phyloP scores from a whole-genome alignment of 2,113 vertebrate species.

The Abramis brama region DNA sequence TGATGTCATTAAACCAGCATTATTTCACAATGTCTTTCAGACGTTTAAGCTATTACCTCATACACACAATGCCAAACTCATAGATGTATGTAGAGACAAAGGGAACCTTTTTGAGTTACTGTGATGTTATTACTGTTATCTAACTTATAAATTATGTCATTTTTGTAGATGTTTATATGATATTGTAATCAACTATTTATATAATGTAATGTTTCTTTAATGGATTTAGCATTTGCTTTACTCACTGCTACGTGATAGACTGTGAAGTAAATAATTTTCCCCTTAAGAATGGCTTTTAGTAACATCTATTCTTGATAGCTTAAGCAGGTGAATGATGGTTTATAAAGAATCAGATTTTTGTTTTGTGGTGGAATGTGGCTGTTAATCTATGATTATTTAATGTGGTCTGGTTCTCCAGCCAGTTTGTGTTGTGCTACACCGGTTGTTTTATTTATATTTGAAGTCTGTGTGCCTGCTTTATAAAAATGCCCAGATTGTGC shows the following conservation, averaged over 20 bases:
- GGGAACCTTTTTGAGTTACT: constrained; percentile 25
- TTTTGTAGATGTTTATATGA: constrained; percentile 22
- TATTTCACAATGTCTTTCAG: neutral
- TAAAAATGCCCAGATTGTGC: neutral
- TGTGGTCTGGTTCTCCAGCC: neutral
- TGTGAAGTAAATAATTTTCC: constrained; percentile 5
- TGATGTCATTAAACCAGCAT: constrained; percentile 19
- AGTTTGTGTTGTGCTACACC: neutral
- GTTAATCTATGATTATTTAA: neutral
- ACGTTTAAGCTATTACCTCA: constrained; percentile 2
- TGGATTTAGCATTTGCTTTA: neutral
- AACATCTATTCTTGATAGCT: neutral
- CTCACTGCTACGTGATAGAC: neutral
- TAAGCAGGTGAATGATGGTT: neutral
- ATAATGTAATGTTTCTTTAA: neutral
- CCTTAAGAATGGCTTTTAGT: neutral
- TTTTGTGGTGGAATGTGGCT: neutral
- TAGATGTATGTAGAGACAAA: neutral
- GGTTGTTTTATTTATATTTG: neutral
- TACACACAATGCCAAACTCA: neutral
- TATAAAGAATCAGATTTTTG: neutral
- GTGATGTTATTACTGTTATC: neutral
- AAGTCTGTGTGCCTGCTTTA: neutral
- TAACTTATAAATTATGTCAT: neutral
- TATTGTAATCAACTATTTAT: neutral